Base-by-base conservation (phyloP, 2,888 invertebrate species). In the Xestia ashworthii region DNA sequence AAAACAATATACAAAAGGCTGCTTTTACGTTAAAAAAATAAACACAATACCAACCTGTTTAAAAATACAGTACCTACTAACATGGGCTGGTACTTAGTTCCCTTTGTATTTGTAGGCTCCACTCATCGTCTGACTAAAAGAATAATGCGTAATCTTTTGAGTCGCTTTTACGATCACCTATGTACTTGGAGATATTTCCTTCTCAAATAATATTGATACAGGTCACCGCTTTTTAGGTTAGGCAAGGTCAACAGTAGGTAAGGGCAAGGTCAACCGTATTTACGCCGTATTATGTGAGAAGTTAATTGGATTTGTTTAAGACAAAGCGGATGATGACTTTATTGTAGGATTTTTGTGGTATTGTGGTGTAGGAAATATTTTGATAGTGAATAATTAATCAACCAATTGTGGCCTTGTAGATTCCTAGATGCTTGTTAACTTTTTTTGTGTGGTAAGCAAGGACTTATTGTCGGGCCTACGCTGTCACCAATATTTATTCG, bases 121-220 rank as follows among this genome's bases (percentile, higher is more conserved):
- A 67, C 50, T 79, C 71, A 50, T 70, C 41, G 66, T 76, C 74
- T 70, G 55, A 70, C 65, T 80, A 82, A 82, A 80, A 76, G 58
- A 81, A 72, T 76, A 69, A 76, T 48, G 67, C 41, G 74, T 78
- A 85, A 82, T 80, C 71, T 75, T 80, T 76, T 85, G 76, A 85
- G 80, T 80, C 73, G 72, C 75, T 83, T 80, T 75, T 72, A 64
- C 48, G 74, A 81, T 77, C 78, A 71, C 48, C 58, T 76, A 71
- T 44, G 50, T 76, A 72, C 74, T 78, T 70, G 65, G 72, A 70
- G 66, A 76, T 77, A 68, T 83, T 82, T 77, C 46, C 25, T 67
- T 53, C 46, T 68, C 38, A 67, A 84, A 83, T 76, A 83, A 76
- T 71, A 85, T 78, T 78, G 55, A 66, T 72, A 74, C 60, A 74